These are phyloP conservation scores for Palloptera scutellata DNA, from an alignment of 2,888 invertebrate species.

Conservation along the genomic window DNA sequence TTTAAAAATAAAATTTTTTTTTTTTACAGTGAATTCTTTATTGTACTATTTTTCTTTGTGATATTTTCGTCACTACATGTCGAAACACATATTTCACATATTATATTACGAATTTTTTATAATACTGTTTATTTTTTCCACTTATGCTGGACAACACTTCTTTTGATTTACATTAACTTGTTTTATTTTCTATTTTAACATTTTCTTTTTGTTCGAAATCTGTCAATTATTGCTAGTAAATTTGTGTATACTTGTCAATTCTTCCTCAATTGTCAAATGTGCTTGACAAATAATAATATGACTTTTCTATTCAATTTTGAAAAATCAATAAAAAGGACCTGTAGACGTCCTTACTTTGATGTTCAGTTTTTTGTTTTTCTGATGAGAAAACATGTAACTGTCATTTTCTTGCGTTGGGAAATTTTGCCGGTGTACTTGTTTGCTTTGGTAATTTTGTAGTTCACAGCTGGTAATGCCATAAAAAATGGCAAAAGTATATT, in stretches of 20 bases:
- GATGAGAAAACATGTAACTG: background rate
- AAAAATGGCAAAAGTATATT: too few relatives aligned
- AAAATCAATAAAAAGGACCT: conserved; percentile 55
- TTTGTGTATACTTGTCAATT: conserved; percentile 37
- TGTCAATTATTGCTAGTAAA: conserved; percentile 31
- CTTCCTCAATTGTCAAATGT: conserved; percentile 23
- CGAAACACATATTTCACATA: too few relatives aligned
- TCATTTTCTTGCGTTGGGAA: conserved; percentile 9
- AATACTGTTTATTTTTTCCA: background rate
- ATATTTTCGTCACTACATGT: background rate
- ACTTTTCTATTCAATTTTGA: conserved; percentile 32
- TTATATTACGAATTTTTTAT: conserved; percentile 4
- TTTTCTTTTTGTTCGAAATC: conserved; percentile 25
- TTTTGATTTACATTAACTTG: conserved; percentile 32
- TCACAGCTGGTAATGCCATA: conserved; percentile 7
- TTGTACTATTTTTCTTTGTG: background rate
- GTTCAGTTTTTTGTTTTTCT: background rate
- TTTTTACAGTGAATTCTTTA: too few relatives aligned
- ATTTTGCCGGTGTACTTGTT: conserved; percentile 11
- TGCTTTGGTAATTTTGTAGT: background rate
- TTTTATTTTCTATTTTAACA: conserved; percentile 35
- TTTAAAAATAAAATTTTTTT: too few relatives aligned
- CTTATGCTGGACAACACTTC: conserved; percentile 1
- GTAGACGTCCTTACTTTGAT: conserved; percentile 42
- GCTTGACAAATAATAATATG: conserved; percentile 37